phyloP scores from a whole-genome alignment of 2,113 vertebrate genomes.

The Phaethornis superciliosus region DNA sequence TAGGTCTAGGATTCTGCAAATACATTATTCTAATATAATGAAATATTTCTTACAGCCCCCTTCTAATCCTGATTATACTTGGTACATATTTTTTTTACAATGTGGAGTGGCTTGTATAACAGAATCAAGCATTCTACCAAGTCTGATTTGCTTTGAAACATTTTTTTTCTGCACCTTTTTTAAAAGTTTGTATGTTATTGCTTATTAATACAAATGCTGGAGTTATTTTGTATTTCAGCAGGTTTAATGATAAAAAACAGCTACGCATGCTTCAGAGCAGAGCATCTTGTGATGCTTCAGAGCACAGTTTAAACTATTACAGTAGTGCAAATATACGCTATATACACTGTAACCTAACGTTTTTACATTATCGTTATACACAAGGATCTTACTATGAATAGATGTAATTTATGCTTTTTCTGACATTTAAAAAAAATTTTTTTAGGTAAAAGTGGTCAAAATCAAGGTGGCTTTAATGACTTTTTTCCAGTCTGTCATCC shows the following conservation, averaged over 20 bases:
- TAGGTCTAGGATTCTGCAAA: slow-evolving; percentile 20
- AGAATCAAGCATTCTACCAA: slow-evolving; percentile 16
- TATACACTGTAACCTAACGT: neutral
- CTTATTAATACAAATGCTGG: slow-evolving; percentile 5
- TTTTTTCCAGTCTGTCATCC: neutral
- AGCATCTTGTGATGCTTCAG: neutral
- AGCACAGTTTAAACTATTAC: neutral
- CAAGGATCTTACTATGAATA: neutral
- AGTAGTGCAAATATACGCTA: neutral
- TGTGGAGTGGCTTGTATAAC: neutral
- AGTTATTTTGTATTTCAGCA: slow-evolving; percentile 32
- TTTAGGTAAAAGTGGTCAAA: neutral
- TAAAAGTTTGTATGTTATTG: neutral
- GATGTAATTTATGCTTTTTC: neutral
- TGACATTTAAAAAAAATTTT: neutral
- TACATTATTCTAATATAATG: neutral
- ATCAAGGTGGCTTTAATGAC: neutral
- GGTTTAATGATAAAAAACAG: neutral
- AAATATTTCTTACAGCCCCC: neutral
- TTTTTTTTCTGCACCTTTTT: slow-evolving; percentile 3
- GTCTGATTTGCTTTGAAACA: neutral
- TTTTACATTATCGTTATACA: neutral
- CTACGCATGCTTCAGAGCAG: neutral
- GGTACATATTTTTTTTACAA: neutral
- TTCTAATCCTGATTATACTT: slow-evolving; percentile 6